Percentiles rank a stretch among this genome's conserved stretches.
Evolutionary conservation across 2,888 invertebrate genomes (phyloP).

Genomic region (Pandemis cinnamomeana): DNA sequence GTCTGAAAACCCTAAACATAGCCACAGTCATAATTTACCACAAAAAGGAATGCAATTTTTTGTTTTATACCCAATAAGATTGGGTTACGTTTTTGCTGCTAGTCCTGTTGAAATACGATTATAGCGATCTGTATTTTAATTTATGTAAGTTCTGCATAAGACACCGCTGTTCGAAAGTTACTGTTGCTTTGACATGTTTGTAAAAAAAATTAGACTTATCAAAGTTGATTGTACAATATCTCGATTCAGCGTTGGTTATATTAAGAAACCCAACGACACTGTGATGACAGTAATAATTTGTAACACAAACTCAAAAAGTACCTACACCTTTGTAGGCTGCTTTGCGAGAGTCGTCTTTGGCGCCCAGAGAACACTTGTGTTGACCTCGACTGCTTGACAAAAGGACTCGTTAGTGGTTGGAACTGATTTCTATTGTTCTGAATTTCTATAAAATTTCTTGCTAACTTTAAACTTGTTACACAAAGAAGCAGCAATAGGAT

Average conservation of each 20-base stretch:
- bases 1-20: conserved; percentile 41
- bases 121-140: background rate
- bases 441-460: background rate
- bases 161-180: background rate
- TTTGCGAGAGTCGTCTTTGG: conserved; percentile 52
- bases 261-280: background rate
- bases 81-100: conserved; percentile 1
- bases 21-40: conserved; percentile 32
- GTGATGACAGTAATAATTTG: background rate
- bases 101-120: background rate
- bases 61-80: background rate
- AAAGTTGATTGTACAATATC: too few species aligned
- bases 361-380: conserved; percentile 48
- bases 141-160: background rate
- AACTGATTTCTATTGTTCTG: conserved; percentile 40
- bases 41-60: conserved; percentile 26
- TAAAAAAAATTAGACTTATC: too few species aligned
- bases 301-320: background rate
- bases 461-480: conserved; percentile 4
- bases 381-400: conserved; percentile 44
- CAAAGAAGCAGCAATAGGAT: background rate
- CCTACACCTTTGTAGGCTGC: conserved; percentile 49
- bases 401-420: conserved; percentile 50
- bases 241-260: background rate
- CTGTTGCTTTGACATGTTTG: background rate